Percentiles rank a stretch among this genome's conserved stretches.
phyloP scores from a whole-genome alignment of 2,113 vertebrate genomes.

The Rhinopomastus cyanomelas region DNA sequence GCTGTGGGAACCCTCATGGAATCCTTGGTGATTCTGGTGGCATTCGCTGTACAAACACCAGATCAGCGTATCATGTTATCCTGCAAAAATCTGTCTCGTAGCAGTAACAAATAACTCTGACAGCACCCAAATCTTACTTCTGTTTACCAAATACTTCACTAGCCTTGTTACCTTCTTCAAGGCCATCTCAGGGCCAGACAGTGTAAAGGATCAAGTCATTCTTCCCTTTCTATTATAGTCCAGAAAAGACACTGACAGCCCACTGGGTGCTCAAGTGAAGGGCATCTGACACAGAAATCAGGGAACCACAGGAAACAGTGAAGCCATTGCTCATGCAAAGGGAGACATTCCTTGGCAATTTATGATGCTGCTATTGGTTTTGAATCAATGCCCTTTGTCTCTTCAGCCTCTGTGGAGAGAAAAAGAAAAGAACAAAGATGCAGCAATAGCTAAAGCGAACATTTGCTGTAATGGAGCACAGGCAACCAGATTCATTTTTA shows the following conservation, averaged over 20 bases:
- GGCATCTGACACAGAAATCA: neutral
- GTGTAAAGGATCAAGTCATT: neutral
- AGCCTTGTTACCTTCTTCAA: neutral
- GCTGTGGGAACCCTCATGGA: neutral
- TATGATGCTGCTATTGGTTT: neutral
- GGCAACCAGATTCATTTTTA: conserved; percentile 38
- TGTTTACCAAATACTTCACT: neutral
- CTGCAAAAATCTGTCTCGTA: neutral
- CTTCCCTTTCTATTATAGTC: neutral
- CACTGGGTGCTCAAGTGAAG: neutral
- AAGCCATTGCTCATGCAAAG: neutral
- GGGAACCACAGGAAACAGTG: neutral
- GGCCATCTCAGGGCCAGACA: neutral
- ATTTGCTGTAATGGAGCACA: neutral
- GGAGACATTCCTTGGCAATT: neutral
- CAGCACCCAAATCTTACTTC: neutral
- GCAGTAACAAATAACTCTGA: neutral
- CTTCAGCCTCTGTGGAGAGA: neutral
- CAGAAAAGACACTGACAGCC: neutral
- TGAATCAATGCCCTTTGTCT: neutral
- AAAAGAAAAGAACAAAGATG: neutral
- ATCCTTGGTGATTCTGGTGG: neutral
- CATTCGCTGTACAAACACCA: neutral
- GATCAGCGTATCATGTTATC: neutral
- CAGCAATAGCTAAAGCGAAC: no score